A percentile compares a stretch with the other conserved stretches of the same genome.
phyloP scores from a whole-genome alignment of 2,888 invertebrate species.

The Drosophila limbata region DNA sequence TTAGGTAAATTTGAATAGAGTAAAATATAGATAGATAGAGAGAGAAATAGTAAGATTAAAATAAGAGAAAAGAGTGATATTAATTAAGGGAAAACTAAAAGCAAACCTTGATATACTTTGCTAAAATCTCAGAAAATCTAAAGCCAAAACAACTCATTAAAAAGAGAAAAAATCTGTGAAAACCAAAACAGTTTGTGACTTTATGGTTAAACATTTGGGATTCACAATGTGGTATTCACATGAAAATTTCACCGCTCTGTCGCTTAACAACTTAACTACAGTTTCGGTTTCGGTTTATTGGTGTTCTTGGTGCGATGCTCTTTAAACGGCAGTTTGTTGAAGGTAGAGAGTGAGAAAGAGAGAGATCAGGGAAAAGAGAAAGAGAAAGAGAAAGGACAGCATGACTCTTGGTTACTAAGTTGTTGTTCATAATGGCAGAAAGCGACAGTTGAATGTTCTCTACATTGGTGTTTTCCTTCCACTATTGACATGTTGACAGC shows the following conservation, averaged over 20 bases:
- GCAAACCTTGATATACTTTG: too few relatives aligned
- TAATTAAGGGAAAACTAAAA: too few relatives aligned
- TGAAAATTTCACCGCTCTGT: constrained; percentile 4
- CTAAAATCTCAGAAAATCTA: neutral
- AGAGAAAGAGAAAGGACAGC: neutral
- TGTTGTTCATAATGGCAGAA: constrained; percentile 25
- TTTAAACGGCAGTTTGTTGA: constrained; percentile 10
- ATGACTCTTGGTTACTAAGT: constrained; percentile 21
- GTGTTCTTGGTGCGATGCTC: neutral
- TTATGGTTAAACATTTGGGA: constrained; percentile 11
- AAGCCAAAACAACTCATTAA: constrained; percentile 2
- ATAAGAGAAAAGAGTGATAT: too few relatives aligned
- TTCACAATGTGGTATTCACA: constrained; percentile 22
- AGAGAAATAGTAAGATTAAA: too few relatives aligned
- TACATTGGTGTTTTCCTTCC: neutral
- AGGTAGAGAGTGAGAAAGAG: neutral
- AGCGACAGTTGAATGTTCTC: constrained; percentile 4
- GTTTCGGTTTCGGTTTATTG: constrained; percentile 3
- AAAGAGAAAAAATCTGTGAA: neutral
- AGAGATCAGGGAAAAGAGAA: too few relatives aligned
- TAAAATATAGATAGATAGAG: too few relatives aligned
- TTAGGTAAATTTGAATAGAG: too few relatives aligned
- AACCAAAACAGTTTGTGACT: constrained; percentile 5
- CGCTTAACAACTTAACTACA: constrained; percentile 5
- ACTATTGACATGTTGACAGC: constrained; percentile 35